Conservation (phyloP, 1,140 invertebrate species). For the Leptopilina boulardi region DNA sequence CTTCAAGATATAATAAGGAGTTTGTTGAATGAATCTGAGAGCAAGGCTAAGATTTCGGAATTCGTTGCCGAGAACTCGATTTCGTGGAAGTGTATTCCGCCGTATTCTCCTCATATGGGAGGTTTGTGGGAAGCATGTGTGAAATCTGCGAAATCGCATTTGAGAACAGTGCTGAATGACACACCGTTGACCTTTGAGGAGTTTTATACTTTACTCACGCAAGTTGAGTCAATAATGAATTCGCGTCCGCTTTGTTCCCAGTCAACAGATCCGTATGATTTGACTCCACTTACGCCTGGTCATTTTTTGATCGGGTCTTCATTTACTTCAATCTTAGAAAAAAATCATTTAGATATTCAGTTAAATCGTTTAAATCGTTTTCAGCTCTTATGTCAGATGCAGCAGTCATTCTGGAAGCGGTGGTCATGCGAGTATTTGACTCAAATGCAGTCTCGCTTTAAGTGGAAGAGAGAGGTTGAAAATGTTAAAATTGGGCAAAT, state of each 20-base stretch:
- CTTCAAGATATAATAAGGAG: background rate
- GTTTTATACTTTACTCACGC: background rate
- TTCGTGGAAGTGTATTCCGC: background rate
- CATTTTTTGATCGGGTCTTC: background rate
- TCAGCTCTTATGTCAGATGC: background rate
- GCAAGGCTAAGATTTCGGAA: background rate
- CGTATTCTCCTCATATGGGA: background rate
- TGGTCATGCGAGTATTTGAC: slow-evolving; percentile 23
- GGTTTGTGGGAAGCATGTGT: background rate
- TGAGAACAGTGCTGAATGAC: background rate
- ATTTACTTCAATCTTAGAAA: background rate
- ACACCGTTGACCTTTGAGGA: background rate
- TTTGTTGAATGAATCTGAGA: background rate
- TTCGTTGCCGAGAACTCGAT: background rate
- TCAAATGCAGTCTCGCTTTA: background rate
- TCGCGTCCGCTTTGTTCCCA: background rate
- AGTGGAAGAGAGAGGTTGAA: background rate
- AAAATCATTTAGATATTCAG: background rate
- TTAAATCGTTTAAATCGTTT: background rate
- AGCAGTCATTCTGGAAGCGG: background rate
- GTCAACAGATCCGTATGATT: background rate
- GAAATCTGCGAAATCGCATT: background rate
- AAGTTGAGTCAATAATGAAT: background rate
- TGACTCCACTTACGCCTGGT: background rate
- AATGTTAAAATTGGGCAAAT: background rate